Percentiles rank a stretch among this genome's conserved stretches.
phyloP scores from a whole-genome alignment of 2,797 vertebrate species.

The Melanotaenia pygmaea region DNA sequence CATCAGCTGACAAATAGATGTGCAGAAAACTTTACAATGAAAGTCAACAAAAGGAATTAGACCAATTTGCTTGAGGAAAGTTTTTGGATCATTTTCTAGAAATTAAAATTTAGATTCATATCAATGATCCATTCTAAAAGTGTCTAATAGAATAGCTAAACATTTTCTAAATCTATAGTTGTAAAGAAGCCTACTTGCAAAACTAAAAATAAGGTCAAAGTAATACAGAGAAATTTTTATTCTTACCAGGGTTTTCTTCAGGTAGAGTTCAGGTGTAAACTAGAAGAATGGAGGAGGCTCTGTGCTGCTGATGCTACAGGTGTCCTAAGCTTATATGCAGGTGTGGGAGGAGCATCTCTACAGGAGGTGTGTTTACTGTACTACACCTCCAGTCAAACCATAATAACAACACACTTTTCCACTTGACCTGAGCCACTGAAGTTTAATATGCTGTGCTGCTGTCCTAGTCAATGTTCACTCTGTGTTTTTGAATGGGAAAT shows the following conservation, averaged over 20 bases:
- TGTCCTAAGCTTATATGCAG: slow-evolving; percentile 73
- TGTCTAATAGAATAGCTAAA: neutral
- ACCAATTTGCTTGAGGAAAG: neutral
- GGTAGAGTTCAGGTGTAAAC: slow-evolving; percentile 26
- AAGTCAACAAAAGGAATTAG: neutral
- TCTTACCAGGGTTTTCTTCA: slow-evolving; percentile 63
- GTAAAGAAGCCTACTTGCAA: neutral
- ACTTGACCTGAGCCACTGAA: neutral
- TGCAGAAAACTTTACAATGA: slow-evolving; percentile 31
- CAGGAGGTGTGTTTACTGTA: slow-evolving; percentile 37
- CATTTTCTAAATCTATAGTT: neutral
- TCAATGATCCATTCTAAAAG: neutral
- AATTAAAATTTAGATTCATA: neutral
- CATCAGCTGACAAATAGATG: slow-evolving; percentile 11
- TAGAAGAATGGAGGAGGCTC: slow-evolving; percentile 42
- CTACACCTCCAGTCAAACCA: slow-evolving; percentile 11
- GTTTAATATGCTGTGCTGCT: neutral
- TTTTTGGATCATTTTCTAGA: neutral
- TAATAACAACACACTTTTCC: neutral
- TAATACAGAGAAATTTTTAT: neutral
- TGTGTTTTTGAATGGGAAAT: neutral
- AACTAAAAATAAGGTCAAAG: slow-evolving; percentile 2
- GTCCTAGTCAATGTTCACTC: neutral
- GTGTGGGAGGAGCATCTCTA: slow-evolving; percentile 63
- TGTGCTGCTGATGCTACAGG: slow-evolving; percentile 67